Evolutionary conservation across 2,113 vertebrate genomes (phyloP), one percentile per base, ranked within the genome.

Genomic region (Butastur rufipennis): DNA sequence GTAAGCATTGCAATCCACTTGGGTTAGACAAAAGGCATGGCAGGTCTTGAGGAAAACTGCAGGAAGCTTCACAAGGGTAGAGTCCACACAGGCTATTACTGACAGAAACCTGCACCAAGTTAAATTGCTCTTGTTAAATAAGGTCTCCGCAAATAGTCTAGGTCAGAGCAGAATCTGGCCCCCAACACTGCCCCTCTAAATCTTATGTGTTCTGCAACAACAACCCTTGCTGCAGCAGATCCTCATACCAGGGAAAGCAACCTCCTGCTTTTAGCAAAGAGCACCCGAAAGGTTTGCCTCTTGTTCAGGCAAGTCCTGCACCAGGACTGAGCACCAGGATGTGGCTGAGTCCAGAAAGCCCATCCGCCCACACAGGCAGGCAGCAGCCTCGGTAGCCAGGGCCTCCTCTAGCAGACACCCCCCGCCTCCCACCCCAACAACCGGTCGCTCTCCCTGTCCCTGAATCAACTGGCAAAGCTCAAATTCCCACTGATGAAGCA

Each of bases 1-100:
- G 15, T 9, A 63, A 67, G 32, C 2, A 0, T 2, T 32, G 53
- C 20, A 80, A 80, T 34, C 27, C 34, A 13, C 36, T 63, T 22
- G 26, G 43, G 19, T 45, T 68, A 79, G 95, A 72, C 59, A 93
- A 95, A 92, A 61, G 77, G 32, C 82, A 93, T 11, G 18, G 48
- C 48, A 65, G 21, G 43, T 71, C 73, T 53, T 32, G 8, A 52
- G 56, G 50, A 79, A 93, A 90, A 75, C 36, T 40, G 73, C 86
- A 92, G 90, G 62, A 94, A 71, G 32, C 18, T 59, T 85, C 48
- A 61, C 36, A 62, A 70, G 27, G 89, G 66, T 23, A n/a, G 40
- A 58, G 78, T 58, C 80, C 77, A 68, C 86, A 67, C 10, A 78
- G 75, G 55, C 68, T 93, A 78, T 48, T 88, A 90, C 56, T 90